Base-by-base conservation (phyloP, 2,888 invertebrate genomes). In the Frankliniella intonsa region DNA sequence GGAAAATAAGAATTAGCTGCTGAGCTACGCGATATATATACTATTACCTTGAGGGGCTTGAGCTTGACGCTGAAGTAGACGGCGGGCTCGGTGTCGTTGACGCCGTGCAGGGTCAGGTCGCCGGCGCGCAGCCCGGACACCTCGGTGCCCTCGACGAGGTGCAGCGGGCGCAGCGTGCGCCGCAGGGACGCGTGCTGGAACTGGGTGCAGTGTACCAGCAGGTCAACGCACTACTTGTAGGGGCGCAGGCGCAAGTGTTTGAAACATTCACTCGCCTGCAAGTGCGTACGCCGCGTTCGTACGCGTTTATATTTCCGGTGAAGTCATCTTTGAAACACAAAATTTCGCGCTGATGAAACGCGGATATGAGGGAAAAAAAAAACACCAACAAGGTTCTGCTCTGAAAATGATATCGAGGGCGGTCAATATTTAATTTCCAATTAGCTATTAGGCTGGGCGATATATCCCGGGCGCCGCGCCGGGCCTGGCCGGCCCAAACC, bases 51-150 rank as follows among this genome's bases (percentile, higher is more conserved):
- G 69, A 76, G 69, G 25, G 69, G 69, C 25, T 76, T 76, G 69
- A 76, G 69, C 69, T 76, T 76, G 69, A 76, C 69, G 69, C 8
- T 76, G 69, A 76, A 76, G 69, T 76, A 76, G 69, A 76, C 25
- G 69, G 69, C 69, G 69, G 69, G 69, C 69, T 76, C 69, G 22
- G 69, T 76, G 69, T 76, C 69, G 69, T 76, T 76, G 69, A 76
- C 69, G 69, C 12, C 69, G 22, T 25, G 25, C 10, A 76, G 69
- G 22, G 69, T 76, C 22, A 76, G 12, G 22, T 76, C 69, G 69
- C 69, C 69, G 69, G 22, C 25, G 25, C 69, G 69, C 69, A 76
- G 69, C 69, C 69, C 69, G 25, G 69, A 76, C 22, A 76, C 25
- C 69, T 76, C 69, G 25, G 69, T 76, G 69, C 69, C 69, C 69